Evolutionary conservation across 2,888 invertebrate genomes (phyloP), one percentile per base, ranked within the genome.

Genomic region (Diachrysia chrysitis): DNA sequence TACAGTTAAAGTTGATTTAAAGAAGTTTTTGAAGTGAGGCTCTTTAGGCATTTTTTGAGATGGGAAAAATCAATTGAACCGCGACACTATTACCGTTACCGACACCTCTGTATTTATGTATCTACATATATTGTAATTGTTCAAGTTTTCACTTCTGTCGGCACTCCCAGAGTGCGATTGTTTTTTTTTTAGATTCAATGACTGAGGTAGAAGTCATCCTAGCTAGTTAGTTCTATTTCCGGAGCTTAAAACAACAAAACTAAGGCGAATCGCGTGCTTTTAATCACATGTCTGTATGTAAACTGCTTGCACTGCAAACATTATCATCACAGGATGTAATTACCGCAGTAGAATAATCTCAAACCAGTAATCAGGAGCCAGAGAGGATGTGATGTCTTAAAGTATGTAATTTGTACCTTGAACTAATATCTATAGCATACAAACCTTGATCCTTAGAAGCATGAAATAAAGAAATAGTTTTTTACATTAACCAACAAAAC

Each of bases 361-460:
- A n/a, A 42, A n/a, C 42, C n/a, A 42, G n/a, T 42, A 42, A 42
- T 42, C 42, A 32, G 32, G 10, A n/a, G n/a, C n/a, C 32, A n/a
- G 42, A 42, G 4, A 16, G 42, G 42, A 42, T 42, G 42, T 42
- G n/a, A n/a, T n/a, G n/a, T 42, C n/a, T 37, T 42, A 6, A 42
- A 42, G 5, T n/a, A 42, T 42, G 42, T 42, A n/a, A 42, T 42
- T 42, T 42, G 42, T 42, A n/a, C n/a, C n/a, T 42, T 6, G 6
- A 42, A 42, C 42, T 42, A 42, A n/a, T 42, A n/a, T 42, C 10
- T 32, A 37, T 16, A 4, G 42, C n/a, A 5, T 42, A 65, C 59
- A 37, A 25, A 65, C 65, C 59, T 55, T n/a, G 21, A 46, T 55
- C 59, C 65, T 62, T 14, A 9, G 2, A 19, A 35, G 75, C 75